Percentiles rank a stretch among this genome's conserved stretches.
These are phyloP conservation scores for Lampris incognitus DNA, from an alignment of 2,113 vertebrate genomes.

Conservation along the genomic window DNA sequence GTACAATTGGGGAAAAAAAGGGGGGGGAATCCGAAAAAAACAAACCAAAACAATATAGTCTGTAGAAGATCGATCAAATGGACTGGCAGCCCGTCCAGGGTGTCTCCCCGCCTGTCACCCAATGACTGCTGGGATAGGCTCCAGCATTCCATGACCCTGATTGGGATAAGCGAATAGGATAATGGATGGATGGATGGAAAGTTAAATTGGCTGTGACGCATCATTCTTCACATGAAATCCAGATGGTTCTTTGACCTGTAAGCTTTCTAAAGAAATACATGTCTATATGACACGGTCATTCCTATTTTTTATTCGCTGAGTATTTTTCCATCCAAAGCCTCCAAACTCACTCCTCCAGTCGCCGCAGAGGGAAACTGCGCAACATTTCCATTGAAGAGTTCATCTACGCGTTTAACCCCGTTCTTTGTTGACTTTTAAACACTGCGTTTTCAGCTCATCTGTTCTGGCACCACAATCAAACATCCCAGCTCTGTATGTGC, in stretches of 20 bases:
- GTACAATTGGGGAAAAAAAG: too few species aligned
- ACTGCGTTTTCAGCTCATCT: slow-evolving; percentile 53
- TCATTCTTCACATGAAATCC: slow-evolving; percentile 30
- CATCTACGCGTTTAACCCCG: slow-evolving; percentile 31
- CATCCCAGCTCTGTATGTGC: slow-evolving; percentile 51
- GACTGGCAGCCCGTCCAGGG: too few species aligned
- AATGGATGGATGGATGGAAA: too few species aligned
- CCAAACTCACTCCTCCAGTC: slow-evolving; percentile 4
- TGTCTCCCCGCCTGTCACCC: too few species aligned
- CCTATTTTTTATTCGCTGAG: slow-evolving; percentile 16
- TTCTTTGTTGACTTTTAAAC: slow-evolving; percentile 18
- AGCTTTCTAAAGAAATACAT: not conserved
- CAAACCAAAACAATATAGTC: too few species aligned
- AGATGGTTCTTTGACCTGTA: not conserved
- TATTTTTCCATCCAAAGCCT: not conserved
- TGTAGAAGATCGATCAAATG: too few species aligned
- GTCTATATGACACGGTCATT: not conserved
- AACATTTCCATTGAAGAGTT: slow-evolving; percentile 42
- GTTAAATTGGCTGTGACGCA: not conserved
- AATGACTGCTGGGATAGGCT: too few species aligned
- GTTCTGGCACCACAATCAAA: slow-evolving; percentile 43
- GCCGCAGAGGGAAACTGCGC: slow-evolving; percentile 52
- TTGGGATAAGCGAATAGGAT: too few species aligned
- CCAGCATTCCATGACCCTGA: too few species aligned
- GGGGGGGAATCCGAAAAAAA: too few species aligned